Percentiles rank a stretch among this genome's conserved stretches.
These are phyloP conservation scores for Meriones unguiculatus DNA, from an alignment of 2,113 vertebrate genomes.

Conservation along the genomic window DNA sequence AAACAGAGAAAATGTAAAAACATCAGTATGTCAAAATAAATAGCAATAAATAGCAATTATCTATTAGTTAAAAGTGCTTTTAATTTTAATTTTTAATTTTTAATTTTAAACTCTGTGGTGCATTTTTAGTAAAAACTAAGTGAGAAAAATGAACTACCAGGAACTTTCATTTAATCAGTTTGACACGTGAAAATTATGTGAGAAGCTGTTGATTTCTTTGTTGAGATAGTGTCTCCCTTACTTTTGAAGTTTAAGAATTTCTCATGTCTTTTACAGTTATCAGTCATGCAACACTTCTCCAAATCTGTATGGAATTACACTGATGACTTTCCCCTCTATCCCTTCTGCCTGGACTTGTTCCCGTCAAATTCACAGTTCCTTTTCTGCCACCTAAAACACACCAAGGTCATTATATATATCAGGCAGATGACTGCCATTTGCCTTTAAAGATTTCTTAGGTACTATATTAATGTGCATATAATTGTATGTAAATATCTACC, in stretches of 20 bases:
- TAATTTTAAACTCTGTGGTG: background rate
- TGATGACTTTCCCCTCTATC: background rate
- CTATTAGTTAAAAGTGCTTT: constrained; percentile 28
- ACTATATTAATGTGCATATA: background rate
- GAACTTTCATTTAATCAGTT: constrained; percentile 51
- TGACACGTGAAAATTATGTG: constrained; percentile 70
- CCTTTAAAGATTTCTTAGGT: background rate
- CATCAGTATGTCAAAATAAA: background rate
- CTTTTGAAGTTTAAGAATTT: constrained; percentile 56
- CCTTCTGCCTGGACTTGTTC: constrained; percentile 38
- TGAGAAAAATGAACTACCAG: constrained; percentile 58
- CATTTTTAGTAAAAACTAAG: constrained; percentile 56
- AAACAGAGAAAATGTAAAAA: background rate
- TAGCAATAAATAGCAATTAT: background rate
- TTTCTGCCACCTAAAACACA: background rate
- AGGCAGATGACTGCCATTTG: background rate
- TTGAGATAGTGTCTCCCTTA: constrained; percentile 4
- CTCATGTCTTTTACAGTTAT: background rate
- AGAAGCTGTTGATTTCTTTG: constrained; percentile 57
- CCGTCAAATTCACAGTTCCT: constrained; percentile 42
- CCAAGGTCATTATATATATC: background rate
- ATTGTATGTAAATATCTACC: background rate
- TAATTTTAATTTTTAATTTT: background rate
- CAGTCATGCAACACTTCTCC: background rate
- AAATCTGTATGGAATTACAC: constrained; percentile 42